phyloP scores from a whole-genome alignment of 2,113 vertebrate species.

The Gulo gulo region DNA sequence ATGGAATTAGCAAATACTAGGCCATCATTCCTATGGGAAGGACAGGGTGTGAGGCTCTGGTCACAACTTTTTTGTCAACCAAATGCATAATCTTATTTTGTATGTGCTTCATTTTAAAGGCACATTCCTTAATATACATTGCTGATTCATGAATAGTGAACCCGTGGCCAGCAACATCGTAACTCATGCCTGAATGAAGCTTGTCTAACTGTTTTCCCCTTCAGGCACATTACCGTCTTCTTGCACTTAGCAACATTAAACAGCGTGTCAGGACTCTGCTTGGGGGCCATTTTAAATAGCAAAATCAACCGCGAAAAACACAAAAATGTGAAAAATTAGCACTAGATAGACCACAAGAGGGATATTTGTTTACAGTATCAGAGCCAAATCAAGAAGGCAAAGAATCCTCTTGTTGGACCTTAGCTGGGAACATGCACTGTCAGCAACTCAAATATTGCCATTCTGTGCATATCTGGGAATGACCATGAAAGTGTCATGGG shows the following conservation, averaged over 20 bases:
- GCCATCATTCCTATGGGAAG: neutral
- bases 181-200: neutral
- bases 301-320: neutral
- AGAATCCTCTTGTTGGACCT: neutral
- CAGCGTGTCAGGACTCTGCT: neutral
- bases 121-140: neutral
- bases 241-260: neutral
- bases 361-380: neutral
- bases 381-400: neutral
- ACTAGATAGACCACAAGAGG: neutral
- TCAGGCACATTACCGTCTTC: neutral
- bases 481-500: neutral
- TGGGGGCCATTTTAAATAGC: neutral
- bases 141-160: neutral
- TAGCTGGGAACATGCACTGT: neutral
- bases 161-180: neutral
- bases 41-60: neutral
- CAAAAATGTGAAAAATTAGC: neutral
- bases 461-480: neutral
- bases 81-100: neutral
- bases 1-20: neutral
- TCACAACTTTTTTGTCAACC: neutral
- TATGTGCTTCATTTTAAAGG: neutral
- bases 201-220: neutral
- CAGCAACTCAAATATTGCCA: neutral